Percentiles rank a stretch among this genome's conserved stretches.
These are phyloP conservation scores for Oreochromis niloticus DNA, from an alignment of 2,113 vertebrate species.

Conservation along the genomic window DNA sequence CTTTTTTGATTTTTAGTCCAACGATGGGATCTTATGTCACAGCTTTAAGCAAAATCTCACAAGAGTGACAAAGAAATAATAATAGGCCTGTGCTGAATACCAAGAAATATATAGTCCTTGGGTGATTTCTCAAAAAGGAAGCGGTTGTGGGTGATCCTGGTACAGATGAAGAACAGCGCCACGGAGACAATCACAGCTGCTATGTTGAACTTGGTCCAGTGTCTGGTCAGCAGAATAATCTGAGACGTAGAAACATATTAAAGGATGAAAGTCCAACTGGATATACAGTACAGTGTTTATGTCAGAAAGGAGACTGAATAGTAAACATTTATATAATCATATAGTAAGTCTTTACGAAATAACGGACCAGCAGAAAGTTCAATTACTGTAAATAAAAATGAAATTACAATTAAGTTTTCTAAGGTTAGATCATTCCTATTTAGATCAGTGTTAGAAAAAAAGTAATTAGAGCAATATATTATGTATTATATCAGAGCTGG, in stretches of 20 bases:
- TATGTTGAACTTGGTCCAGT: slow-evolving; percentile 78
- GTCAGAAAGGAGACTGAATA: not conserved
- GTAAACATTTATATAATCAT: not conserved
- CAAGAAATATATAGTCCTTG: slow-evolving; percentile 75
- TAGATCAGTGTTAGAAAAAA: not conserved
- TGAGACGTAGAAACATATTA: slow-evolving; percentile 40
- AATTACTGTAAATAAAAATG: not conserved
- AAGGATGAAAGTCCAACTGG: not conserved
- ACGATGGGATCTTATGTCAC: not conserved
- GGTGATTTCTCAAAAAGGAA: slow-evolving; percentile 66
- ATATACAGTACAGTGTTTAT: not conserved
- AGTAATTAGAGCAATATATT: not conserved
- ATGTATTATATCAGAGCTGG: not conserved
- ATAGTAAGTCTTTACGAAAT: not conserved
- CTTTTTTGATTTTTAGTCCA: not conserved
- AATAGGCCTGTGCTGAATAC: slow-evolving; percentile 46
- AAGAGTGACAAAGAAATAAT: not conserved
- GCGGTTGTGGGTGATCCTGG: slow-evolving; percentile 70
- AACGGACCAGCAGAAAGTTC: not conserved
- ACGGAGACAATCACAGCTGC: slow-evolving; percentile 69
- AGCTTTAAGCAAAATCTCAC: not conserved
- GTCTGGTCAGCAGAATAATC: slow-evolving; percentile 75
- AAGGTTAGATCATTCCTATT: not conserved
- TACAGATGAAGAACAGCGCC: slow-evolving; percentile 68
- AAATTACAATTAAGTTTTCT: not conserved